A percentile compares a stretch with the other conserved stretches of the same genome.
Conservation (phyloP, 2,113 vertebrate genomes). For the Brachyhypopomus gauderio region DNA sequence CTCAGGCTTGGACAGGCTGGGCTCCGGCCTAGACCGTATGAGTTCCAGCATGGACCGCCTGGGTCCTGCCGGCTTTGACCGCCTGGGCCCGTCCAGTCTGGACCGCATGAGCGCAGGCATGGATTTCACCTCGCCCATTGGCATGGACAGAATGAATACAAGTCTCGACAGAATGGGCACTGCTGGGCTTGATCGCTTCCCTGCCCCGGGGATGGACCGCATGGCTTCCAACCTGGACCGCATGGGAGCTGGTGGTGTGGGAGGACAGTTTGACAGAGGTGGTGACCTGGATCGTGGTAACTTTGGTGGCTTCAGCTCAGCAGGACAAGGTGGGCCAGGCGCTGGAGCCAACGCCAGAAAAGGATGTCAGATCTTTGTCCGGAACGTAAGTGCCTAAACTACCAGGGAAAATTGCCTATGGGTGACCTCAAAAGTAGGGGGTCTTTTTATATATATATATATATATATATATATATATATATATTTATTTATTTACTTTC, state of each 20-base stretch:
- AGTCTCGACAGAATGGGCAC: constrained; percentile 71
- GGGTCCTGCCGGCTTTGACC: constrained; percentile 80
- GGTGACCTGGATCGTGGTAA: constrained; percentile 89
- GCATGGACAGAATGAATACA: constrained; percentile 77
- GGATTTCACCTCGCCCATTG: constrained; percentile 72
- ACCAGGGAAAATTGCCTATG: no score
- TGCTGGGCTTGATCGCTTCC: constrained; percentile 71
- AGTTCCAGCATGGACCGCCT: constrained; percentile 86
- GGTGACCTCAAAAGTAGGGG: no score
- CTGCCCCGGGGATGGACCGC: constrained; percentile 79
- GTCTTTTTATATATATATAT: no score
- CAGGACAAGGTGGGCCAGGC: constrained; percentile 84
- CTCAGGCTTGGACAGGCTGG: constrained; percentile 85
- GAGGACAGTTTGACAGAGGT: constrained; percentile 86
- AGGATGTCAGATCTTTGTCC: constrained; percentile 98
- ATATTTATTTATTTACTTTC: rapidly evolving
- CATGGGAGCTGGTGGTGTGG: constrained; percentile 85
- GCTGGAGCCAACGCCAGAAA: constrained; percentile 83
- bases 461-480: no score
- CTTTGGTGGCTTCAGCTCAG: constrained; percentile 87
- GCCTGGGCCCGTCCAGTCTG: constrained; percentile 82
- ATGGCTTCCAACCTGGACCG: constrained; percentile 87
- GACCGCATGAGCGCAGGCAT: constrained; percentile 84
- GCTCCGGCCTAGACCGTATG: constrained; percentile 87
- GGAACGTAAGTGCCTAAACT: constrained; percentile 83